Base-by-base conservation (phyloP, 2,113 vertebrate genomes). In the Nibea albiflora region DNA sequence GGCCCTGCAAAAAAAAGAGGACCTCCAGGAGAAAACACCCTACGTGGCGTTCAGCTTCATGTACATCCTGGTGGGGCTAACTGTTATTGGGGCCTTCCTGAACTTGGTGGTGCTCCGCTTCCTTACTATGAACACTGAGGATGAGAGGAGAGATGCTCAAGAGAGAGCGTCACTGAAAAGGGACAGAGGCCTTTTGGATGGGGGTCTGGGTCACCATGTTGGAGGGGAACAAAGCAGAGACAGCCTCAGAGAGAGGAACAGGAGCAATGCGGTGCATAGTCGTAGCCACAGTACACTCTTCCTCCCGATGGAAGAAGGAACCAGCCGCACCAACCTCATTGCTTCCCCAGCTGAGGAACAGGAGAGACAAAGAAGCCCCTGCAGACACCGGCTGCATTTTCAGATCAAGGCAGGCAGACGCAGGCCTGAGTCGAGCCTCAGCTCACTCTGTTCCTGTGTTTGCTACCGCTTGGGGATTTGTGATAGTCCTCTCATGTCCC, bases 31-130 rank as follows among this genome's bases (percentile, higher is more conserved):
- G 92, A 97, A 97, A 88, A 96, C 97, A 0, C 97, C 97, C 0
- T 99, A 99, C 0, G 98, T 99, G 69, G 96, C 95, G 15, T 99
- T 99, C 93, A 99, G 98, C 93, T 99, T 99, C 91, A 96, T 98
- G 95, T 99, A 99, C 94, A 99, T 99, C 88, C 95, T 99, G 53
- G 94, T 99, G 78, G 98, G 98, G 14, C 94, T 99, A 85, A 97
- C 97, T 0, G 98, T 99, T 65, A 98, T 99, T 0, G 98, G 98
- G 4, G 98, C 98, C 79, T 99, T 98, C 92, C 96, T 99, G 50
- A 99, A 99, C 92, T 91, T 99, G 52, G 98, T 98, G 76, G 98
- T 99, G 71, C 95, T 99, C 61, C 95, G 98, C 28, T 99, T 99
- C 88, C 96, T 99, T 73, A 99, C 97, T 0, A 97, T 98, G 96